Percentiles rank a stretch among this genome's conserved stretches.
These are phyloP conservation scores for Talpa occidentalis DNA, from an alignment of 2,113 vertebrate genomes.

Conservation along the genomic window DNA sequence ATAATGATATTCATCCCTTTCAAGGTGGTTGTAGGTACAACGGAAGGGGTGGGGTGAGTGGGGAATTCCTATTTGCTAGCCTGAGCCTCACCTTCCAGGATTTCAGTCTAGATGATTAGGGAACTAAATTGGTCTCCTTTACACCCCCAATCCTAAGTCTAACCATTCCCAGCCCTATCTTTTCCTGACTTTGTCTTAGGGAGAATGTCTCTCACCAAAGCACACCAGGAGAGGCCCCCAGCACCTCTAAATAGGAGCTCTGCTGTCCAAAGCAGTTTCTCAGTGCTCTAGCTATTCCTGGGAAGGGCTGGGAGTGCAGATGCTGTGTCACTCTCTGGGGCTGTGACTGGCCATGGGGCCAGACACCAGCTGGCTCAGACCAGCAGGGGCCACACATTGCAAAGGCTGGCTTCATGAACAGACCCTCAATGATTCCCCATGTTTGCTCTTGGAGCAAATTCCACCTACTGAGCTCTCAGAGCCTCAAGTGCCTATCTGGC, in stretches of 20 bases:
- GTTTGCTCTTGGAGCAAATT: background rate
- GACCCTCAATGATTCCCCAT: accelerated
- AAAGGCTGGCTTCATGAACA: background rate
- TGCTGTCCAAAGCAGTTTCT: background rate
- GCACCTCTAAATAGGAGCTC: background rate
- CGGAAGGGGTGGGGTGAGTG: background rate
- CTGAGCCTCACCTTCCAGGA: background rate
- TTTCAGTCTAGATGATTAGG: background rate
- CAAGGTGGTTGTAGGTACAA: background rate
- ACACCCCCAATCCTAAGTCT: no score
- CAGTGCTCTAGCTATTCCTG: background rate
- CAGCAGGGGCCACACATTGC: background rate
- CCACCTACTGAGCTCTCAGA: background rate
- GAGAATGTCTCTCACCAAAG: background rate
- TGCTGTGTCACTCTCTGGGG: background rate
- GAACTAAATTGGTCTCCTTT: background rate
- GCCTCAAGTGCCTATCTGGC: background rate
- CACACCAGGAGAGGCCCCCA: background rate
- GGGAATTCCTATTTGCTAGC: background rate
- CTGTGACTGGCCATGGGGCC: background rate
- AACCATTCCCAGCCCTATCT: background rate
- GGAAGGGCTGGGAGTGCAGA: background rate
- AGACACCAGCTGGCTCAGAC: background rate
- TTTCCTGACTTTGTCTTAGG: background rate
- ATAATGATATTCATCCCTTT: background rate